Conservation (phyloP, 2,113 vertebrate species). For the Calyptommatus sinebrachiatus region DNA sequence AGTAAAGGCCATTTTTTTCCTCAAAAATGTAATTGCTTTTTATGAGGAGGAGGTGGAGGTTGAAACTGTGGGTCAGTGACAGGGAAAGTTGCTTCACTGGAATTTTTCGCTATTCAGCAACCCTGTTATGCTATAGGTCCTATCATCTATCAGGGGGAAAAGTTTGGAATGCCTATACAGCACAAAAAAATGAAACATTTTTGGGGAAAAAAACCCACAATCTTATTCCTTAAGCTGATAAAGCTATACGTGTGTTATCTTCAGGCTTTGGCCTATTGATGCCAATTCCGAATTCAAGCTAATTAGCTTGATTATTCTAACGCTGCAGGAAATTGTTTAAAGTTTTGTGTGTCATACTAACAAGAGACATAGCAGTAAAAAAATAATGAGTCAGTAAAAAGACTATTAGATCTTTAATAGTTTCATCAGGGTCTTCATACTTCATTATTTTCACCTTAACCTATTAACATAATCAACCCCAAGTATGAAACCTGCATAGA, state of each 20-base stretch:
- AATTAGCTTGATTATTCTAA: background rate
- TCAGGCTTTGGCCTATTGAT: background rate
- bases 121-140: background rate
- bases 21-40: background rate
- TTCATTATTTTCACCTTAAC: conserved; percentile 47
- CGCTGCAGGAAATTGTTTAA: background rate
- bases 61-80: background rate
- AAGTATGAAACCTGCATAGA: conserved; percentile 57
- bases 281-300: conserved; percentile 6
- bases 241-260: background rate
- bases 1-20: background rate
- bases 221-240: background rate
- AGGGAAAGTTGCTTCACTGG: background rate
- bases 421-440: conserved; percentile 34
- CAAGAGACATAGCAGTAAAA: background rate
- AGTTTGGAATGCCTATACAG: background rate
- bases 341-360: background rate
- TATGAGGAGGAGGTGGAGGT: background rate
- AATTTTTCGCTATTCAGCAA: background rate
- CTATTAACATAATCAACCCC: conserved; percentile 46
- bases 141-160: background rate
- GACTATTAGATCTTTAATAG: conserved; percentile 33
- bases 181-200: background rate
- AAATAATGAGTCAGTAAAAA: conserved; percentile 21
- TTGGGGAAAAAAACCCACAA: background rate